Conservation (phyloP, 2,888 invertebrate genomes). For the Villa cingulata region DNA sequence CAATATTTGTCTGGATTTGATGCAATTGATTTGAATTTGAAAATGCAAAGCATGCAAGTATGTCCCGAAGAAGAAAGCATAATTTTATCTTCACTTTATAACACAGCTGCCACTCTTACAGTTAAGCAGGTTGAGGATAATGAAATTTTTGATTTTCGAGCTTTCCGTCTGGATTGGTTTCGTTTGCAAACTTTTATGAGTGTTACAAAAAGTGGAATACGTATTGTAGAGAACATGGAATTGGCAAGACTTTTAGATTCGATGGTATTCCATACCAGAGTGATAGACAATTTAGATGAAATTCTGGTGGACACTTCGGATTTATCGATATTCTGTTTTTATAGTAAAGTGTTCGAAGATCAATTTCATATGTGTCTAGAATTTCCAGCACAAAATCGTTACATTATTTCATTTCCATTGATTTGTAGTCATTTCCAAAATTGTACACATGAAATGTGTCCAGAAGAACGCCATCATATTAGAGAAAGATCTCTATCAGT, state of each 20-base stretch:
- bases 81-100: conserved; percentile 84
- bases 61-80: conserved; percentile 92
- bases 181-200: conserved; percentile 90
- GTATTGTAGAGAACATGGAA: conserved; percentile 70
- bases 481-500: conserved; percentile 89
- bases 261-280: conserved; percentile 91
- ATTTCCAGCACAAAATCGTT: conserved; percentile 96
- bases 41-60: conserved; percentile 67
- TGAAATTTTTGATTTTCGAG: conserved; percentile 89
- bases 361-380: conserved; percentile 98
- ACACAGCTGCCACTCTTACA: conserved; percentile 68
- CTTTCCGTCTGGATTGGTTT: conserved; percentile 94
- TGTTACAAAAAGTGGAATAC: conserved; percentile 62
- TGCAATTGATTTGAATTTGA: conserved; percentile 76
- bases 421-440: conserved; percentile 97
- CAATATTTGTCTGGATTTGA: conserved; percentile 95
- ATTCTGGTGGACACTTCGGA: conserved; percentile 94
- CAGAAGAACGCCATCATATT: conserved; percentile 95
- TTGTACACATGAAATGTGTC: conserved; percentile 95
- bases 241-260: conserved; percentile 88
- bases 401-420: conserved; percentile 92
- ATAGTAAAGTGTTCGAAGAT: conserved; percentile 91
- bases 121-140: conserved; percentile 95
- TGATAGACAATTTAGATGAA: conserved; percentile 96
- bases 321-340: conserved; percentile 94